Evolutionary conservation across 2,797 vertebrate species (phyloP).

Genomic region (Hemitrygon akajei): DNA sequence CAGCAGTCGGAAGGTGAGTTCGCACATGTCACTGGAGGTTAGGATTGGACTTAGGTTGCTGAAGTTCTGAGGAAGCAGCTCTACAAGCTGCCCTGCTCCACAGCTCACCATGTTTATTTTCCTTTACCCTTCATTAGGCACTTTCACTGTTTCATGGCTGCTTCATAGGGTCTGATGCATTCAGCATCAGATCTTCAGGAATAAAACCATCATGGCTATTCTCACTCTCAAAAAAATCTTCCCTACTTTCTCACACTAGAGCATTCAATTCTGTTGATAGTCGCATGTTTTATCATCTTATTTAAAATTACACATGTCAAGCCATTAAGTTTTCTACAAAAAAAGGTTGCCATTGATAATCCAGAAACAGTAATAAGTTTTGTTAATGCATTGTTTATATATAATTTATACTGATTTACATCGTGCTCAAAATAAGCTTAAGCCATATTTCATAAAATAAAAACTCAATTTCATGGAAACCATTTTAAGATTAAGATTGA

Average conservation of each 20-base stretch:
- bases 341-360: no score
- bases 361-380: background rate
- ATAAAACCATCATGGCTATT: background rate
- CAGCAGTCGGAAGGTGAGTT: no score
- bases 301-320: background rate
- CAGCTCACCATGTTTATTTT: background rate
- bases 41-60: no score
- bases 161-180: background rate
- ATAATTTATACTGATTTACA: background rate
- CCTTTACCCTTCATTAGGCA: background rate
- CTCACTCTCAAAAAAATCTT: background rate
- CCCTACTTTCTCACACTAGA: background rate
- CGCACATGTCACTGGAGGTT: no score
- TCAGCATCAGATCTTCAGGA: background rate
- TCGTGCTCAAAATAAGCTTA: background rate
- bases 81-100: no score
- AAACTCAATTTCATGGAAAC: background rate
- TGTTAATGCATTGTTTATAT: background rate
- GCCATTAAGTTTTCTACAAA: background rate
- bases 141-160: background rate
- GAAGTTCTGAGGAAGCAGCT: no score
- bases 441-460: background rate
- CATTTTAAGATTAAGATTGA: background rate
- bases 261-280: background rate
- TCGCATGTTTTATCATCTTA: background rate